Evolutionary conservation across 1,140 invertebrate genomes (phyloP).

Genomic region (Mya arenaria): DNA sequence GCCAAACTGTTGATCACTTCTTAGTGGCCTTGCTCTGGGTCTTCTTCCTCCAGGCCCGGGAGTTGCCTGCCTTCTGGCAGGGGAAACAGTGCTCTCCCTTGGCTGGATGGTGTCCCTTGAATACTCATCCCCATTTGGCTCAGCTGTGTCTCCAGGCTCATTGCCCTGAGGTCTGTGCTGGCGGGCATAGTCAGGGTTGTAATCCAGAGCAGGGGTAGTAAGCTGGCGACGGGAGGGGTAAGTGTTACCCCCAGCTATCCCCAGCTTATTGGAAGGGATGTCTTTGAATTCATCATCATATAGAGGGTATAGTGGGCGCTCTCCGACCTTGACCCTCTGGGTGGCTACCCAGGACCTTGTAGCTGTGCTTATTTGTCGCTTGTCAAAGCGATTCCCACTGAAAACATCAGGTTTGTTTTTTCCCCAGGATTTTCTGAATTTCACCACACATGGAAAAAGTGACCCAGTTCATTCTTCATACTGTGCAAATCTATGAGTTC

Average conservation of each 20-base stretch:
- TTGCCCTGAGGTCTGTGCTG: neutral
- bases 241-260: neutral
- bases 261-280: neutral
- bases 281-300: constrained; percentile 28
- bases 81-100: neutral
- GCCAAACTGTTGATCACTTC: constrained; percentile 3
- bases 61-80: neutral
- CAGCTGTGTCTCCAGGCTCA: no score
- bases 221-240: neutral
- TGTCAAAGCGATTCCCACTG: constrained; percentile 53
- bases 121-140: neutral
- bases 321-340: constrained; percentile 9
- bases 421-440: neutral
- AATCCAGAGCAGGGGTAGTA: constrained; percentile 47
- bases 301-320: constrained; percentile 29
- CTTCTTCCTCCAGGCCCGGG: neutral
- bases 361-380: constrained; percentile 16
- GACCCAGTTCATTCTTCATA: no score
- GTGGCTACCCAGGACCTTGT: constrained; percentile 40
- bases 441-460: constrained; percentile 53
- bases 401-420: no score
- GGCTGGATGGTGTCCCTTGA: neutral
- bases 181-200: constrained; percentile 10
- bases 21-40: neutral
- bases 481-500: no score